Conservation (phyloP, 2,888 invertebrate genomes). For the Rhingia campestris region DNA sequence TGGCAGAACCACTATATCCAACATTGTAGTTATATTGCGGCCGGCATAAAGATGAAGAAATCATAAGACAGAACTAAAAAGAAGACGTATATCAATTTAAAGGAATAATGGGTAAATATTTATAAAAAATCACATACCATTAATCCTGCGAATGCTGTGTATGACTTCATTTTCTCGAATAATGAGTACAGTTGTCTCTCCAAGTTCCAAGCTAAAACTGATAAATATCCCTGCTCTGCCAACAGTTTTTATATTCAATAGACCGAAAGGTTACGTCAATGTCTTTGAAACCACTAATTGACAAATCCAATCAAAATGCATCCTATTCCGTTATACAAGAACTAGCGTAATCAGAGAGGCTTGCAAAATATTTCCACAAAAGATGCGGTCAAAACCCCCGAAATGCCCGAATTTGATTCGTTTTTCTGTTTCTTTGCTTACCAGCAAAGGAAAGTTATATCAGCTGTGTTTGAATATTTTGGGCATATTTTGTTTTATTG, state of each 20-base stretch:
- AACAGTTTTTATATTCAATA: constrained; percentile 59
- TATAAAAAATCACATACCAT: constrained; percentile 18
- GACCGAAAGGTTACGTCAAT: constrained; percentile 53
- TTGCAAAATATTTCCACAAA: constrained; percentile 60
- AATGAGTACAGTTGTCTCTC: constrained; percentile 25
- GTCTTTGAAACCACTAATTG: not conserved
- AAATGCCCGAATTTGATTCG: not conserved
- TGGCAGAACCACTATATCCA: not conserved
- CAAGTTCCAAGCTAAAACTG: constrained; percentile 51
- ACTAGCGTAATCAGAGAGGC: constrained; percentile 46
- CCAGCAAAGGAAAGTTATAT: constrained; percentile 18
- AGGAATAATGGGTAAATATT: not conserved
- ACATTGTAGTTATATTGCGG: constrained; percentile 56
- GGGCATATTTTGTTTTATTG: not conserved
- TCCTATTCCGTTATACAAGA: constrained; percentile 60
- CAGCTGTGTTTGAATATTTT: constrained; percentile 33
- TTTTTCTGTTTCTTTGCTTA: not conserved
- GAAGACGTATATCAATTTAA: not conserved
- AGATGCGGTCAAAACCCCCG: constrained; percentile 1
- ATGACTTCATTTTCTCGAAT: constrained; percentile 26
- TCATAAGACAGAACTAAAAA: constrained; percentile 32
- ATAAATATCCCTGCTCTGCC: constrained; percentile 29
- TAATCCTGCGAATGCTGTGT: constrained; percentile 8
- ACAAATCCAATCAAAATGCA: constrained; percentile 51
- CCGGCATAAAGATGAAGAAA: constrained; percentile 15